These are phyloP conservation scores for Echinops telfairi DNA, from an alignment of 2,113 vertebrate genomes.

Conservation along the genomic window DNA sequence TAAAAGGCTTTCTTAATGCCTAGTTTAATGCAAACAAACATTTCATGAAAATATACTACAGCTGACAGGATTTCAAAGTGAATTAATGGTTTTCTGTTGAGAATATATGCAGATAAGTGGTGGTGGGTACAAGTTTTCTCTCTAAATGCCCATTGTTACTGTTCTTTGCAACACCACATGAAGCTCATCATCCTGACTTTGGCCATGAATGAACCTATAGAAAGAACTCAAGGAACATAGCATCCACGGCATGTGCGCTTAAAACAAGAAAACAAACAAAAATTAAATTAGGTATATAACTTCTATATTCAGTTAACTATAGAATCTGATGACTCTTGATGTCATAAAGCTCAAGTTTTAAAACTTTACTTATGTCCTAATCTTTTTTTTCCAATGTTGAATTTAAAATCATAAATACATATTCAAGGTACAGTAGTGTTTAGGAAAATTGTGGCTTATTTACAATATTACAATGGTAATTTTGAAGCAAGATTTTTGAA, in stretches of 20 bases:
- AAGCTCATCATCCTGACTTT: background rate
- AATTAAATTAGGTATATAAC: background rate
- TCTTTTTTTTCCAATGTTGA: constrained; percentile 11
- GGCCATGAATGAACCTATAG: background rate
- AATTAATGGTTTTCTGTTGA: constrained; percentile 4
- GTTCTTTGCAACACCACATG: background rate
- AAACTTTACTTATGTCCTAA: constrained; percentile 37
- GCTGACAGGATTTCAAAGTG: background rate
- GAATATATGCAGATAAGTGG: background rate
- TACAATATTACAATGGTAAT: constrained; percentile 28
- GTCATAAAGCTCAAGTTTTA: background rate
- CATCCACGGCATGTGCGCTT: background rate
- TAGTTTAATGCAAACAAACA: background rate
- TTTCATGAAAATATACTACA: constrained; percentile 22
- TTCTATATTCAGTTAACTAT: background rate
- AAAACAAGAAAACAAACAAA: background rate
- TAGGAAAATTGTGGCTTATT: constrained; percentile 2
- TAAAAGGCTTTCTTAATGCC: background rate
- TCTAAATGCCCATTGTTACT: background rate
- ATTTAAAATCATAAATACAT: constrained; percentile 61
- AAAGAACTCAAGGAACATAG: constrained; percentile 7
- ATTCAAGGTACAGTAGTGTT: constrained; percentile 59
- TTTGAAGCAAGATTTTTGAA: constrained; percentile 44
- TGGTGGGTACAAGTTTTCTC: background rate
- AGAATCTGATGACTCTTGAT: constrained; percentile 49